Evolutionary conservation across 2,113 vertebrate species (phyloP), one percentile per base, ranked within the genome.

Genomic region (Petrocephalus microphthalmus): DNA sequence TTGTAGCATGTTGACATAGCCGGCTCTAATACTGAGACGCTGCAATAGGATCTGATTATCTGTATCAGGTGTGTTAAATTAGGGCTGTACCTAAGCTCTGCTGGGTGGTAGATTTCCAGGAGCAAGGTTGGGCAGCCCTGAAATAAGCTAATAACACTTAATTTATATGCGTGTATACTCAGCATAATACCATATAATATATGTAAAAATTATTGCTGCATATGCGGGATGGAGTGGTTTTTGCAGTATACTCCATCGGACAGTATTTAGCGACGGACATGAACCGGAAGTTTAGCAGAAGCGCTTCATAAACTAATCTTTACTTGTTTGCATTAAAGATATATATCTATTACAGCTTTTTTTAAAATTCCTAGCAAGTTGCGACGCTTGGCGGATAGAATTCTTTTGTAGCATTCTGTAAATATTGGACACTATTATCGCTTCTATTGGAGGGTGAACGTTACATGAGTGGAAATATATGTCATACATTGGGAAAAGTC

Each of bases 211-310:
- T 17, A 78, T 42, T 17, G 33, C 15, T 42, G 33, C 11, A 20
- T 37, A 78, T 19, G 7, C 42, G 17, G 42, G 71, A 19, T 17
- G 5, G 33, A 33, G 29, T 74, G 71, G 5, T 87, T 5, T 4
- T 74, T 74, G 29, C 47, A 33, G 7, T 47, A 52, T 25, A 29
- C 47, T 84, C 19, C 17, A 87, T 20, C 13, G 87, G 87, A 54
- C n/a, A 81, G 15, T 11, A 82, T 88, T 88, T 82, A 22, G 51
- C 56, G 71, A 42, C 52, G 71, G 67, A 57, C 71, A 82, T 29
- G n/a, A 52, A 88, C 87, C 53, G 71, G 87, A 88, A 88, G 71
- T n/a, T 82, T 29, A 54, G 49, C 33, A 20, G 7, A 83, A 83
- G 81, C 78, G 19, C 7, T 47, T 82, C 22, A 3, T 74, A 74